phyloP scores from a whole-genome alignment of 64 coral and sea anemone species.

The Hydrozoanthus tunicans region DNA sequence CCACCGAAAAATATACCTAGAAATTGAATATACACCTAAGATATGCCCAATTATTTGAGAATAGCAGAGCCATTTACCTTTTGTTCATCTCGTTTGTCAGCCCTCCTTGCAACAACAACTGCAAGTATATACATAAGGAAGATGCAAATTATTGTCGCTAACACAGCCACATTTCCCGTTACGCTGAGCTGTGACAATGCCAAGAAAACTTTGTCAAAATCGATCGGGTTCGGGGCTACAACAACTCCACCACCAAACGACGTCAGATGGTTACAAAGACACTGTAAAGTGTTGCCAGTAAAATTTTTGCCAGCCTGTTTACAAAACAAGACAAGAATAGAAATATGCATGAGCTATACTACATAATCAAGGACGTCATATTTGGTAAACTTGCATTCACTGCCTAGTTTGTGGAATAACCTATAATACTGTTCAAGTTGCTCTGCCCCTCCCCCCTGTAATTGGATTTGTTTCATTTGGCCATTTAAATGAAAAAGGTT shows the following conservation, averaged over 20 bases:
- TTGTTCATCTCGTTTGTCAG: conserved; percentile 43
- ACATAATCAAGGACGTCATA: too few species aligned
- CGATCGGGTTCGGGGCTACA: conserved; percentile 54
- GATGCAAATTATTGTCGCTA: conserved; percentile 47
- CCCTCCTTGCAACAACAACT: conserved; percentile 53
- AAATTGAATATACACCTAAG: too few species aligned
- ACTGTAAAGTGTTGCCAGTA: conserved; percentile 33
- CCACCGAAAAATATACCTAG: too few species aligned
- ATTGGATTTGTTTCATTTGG: too few species aligned
- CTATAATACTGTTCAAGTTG: too few species aligned
- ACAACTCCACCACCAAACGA: conserved; percentile 72
- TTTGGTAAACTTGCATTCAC: too few species aligned
- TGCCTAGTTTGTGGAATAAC: too few species aligned
- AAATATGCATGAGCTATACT: not conserved
- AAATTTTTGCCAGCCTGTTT: conserved; percentile 21
- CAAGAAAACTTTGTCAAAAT: conserved; percentile 67
- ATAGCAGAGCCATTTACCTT: not conserved
- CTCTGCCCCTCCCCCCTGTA: too few species aligned
- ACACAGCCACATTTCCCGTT: conserved; percentile 63
- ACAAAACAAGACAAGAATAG: not conserved
- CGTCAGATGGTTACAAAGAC: conserved; percentile 68
- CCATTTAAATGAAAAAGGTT: too few species aligned
- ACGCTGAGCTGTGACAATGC: conserved; percentile 40
- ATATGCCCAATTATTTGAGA: not conserved
- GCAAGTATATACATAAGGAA: conserved; percentile 58